Percentiles rank a stretch among this genome's conserved stretches.
Conservation (phyloP, 2,888 invertebrate genomes). For the Athrips mouffetella region DNA sequence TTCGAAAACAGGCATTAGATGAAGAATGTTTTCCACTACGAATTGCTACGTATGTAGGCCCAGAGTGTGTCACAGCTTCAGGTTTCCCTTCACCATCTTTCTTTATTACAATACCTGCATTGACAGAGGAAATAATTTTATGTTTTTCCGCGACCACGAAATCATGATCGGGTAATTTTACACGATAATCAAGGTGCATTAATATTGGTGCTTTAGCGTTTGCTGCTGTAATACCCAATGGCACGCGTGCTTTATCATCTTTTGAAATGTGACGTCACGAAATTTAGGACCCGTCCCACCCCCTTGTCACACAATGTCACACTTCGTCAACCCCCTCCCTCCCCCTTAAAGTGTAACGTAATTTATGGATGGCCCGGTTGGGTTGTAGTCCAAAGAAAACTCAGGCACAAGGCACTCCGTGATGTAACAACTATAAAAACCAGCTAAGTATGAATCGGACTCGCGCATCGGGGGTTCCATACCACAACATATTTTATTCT, state of each 20-base stretch:
- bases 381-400: too few relatives aligned
- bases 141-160: constrained; percentile 26
- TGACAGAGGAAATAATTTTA: constrained; percentile 29
- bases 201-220: constrained; percentile 34
- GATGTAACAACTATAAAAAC: too few relatives aligned
- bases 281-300: too few relatives aligned
- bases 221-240: constrained; percentile 39
- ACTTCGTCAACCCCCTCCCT: too few relatives aligned
- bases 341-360: too few relatives aligned
- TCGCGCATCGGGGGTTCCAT: too few relatives aligned
- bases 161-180: constrained; percentile 27
- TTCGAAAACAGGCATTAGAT: constrained; percentile 30
- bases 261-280: too few relatives aligned
- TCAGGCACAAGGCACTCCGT: too few relatives aligned
- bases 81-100: constrained; percentile 19
- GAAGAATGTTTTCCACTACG: constrained; percentile 32
- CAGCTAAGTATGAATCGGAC: too few relatives aligned
- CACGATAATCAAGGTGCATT: constrained; percentile 28
- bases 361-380: too few relatives aligned
- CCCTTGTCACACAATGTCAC: too few relatives aligned
- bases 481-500: too few relatives aligned
- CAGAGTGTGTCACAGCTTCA: constrained; percentile 43
- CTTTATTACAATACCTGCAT: constrained; percentile 36
- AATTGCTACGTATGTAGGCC: constrained; percentile 51
- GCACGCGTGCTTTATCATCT: constrained; percentile 23